These are phyloP conservation scores for Lethocerus indicus DNA, from an alignment of 1,140 invertebrate species.

Conservation along the genomic window DNA sequence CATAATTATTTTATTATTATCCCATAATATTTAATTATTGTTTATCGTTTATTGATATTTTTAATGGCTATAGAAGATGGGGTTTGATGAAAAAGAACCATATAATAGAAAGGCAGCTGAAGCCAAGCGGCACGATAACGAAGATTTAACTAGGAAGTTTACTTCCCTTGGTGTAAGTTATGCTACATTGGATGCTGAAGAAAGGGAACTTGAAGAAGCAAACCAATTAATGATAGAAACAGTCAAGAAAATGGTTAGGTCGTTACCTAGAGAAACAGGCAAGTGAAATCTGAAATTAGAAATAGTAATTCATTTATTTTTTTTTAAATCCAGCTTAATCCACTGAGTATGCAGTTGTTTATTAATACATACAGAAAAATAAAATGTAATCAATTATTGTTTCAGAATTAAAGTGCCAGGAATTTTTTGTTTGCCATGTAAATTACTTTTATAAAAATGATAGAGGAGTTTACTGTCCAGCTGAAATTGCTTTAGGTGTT, in stretches of 20 bases:
- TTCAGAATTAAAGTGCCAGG: background rate
- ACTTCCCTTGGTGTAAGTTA: slow-evolving; percentile 4
- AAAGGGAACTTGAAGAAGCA: background rate
- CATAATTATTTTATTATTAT: no score
- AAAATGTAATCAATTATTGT: background rate
- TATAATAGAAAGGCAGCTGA: slow-evolving; percentile 3
- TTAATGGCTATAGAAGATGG: slow-evolving; percentile 3
- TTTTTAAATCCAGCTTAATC: no score
- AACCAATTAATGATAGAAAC: background rate
- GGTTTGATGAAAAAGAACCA: background rate
- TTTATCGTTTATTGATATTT: no score
- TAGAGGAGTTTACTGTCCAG: background rate
- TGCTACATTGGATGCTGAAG: background rate
- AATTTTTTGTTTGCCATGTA: background rate
- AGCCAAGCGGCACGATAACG: background rate
- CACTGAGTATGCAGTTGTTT: no score
- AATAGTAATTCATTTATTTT: no score
- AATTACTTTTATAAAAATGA: background rate
- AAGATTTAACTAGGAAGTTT: background rate
- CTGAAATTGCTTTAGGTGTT: slow-evolving; percentile 1
- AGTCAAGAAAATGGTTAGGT: background rate
- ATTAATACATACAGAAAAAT: no score
- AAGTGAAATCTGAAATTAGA: background rate
- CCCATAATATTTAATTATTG: no score
- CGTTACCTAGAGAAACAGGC: background rate